phyloP scores from a whole-genome alignment of 92 coral and sea anemone species.

The Isaurus tuberculatus region DNA sequence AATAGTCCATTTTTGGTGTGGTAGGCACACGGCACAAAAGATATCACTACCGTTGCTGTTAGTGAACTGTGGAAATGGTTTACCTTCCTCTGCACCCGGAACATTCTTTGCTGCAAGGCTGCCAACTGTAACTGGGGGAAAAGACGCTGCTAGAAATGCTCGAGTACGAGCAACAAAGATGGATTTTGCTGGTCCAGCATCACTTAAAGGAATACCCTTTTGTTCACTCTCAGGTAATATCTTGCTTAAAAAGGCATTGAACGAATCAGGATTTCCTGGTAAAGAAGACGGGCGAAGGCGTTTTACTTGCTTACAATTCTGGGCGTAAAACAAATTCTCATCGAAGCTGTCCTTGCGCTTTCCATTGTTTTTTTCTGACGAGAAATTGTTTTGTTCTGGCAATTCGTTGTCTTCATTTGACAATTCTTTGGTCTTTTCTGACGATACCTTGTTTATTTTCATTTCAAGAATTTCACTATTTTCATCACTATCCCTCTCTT shows the following conservation, averaged over 20 bases:
- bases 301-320: slow-evolving; percentile 44
- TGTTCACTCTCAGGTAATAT: slow-evolving; percentile 3
- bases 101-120: slow-evolving; percentile 37
- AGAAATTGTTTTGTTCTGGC: background rate
- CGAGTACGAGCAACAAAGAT: slow-evolving; percentile 28
- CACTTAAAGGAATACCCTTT: background rate
- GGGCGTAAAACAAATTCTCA: slow-evolving; percentile 35
- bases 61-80: slow-evolving; percentile 51
- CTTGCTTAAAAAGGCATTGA: slow-evolving; percentile 39
- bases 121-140: slow-evolving; percentile 55
- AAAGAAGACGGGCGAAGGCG: slow-evolving; percentile 36
- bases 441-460: background rate
- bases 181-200: slow-evolving; percentile 26
- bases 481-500: background rate
- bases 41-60: slow-evolving; percentile 37
- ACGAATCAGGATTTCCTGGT: slow-evolving; percentile 50
- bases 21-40: slow-evolving; percentile 45
- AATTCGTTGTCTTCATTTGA: background rate
- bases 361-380: background rate
- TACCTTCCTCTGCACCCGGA: slow-evolving; percentile 36
- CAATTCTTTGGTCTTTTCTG: background rate
- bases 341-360: background rate
- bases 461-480: background rate
- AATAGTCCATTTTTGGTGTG: slow-evolving; percentile 53
- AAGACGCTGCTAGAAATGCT: slow-evolving; percentile 55